Conservation (phyloP, 2,888 invertebrate genomes). For the Malthinus flaveolus region DNA sequence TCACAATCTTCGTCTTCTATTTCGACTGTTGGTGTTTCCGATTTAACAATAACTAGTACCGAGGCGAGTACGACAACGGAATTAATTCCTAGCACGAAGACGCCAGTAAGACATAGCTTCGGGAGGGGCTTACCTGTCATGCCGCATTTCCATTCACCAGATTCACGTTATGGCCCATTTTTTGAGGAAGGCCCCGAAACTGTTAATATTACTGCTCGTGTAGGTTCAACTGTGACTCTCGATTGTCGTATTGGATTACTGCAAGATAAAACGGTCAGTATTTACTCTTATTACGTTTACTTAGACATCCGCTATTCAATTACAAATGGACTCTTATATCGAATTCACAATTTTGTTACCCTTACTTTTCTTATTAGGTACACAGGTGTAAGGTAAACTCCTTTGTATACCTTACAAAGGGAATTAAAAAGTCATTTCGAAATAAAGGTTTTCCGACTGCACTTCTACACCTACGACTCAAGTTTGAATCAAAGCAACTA, state of each 20-base stretch:
- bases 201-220: constrained; percentile 60
- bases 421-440: too few relatives aligned
- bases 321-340: constrained; percentile 19
- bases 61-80: constrained; percentile 13
- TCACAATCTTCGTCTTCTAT: constrained; percentile 21
- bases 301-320: constrained; percentile 31
- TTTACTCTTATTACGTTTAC: constrained; percentile 15
- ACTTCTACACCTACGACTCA: too few relatives aligned
- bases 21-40: constrained; percentile 10
- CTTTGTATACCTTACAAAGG: too few relatives aligned
- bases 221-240: constrained; percentile 61
- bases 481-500: too few relatives aligned
- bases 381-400: too few relatives aligned
- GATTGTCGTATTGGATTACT: constrained; percentile 65
- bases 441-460: too few relatives aligned
- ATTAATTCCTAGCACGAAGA: constrained; percentile 11
- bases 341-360: constrained; percentile 20
- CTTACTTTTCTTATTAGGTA: constrained; percentile 10
- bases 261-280: constrained; percentile 62
- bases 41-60: constrained; percentile 22
- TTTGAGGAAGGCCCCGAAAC: constrained; percentile 63
- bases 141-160: constrained; percentile 55
- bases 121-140: constrained; percentile 42
- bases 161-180: constrained; percentile 64
- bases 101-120: constrained; percentile 42